Evolutionary conservation across 2,113 vertebrate genomes (phyloP), one percentile per base, ranked within the genome.

Genomic region (Caranx melampygus): DNA sequence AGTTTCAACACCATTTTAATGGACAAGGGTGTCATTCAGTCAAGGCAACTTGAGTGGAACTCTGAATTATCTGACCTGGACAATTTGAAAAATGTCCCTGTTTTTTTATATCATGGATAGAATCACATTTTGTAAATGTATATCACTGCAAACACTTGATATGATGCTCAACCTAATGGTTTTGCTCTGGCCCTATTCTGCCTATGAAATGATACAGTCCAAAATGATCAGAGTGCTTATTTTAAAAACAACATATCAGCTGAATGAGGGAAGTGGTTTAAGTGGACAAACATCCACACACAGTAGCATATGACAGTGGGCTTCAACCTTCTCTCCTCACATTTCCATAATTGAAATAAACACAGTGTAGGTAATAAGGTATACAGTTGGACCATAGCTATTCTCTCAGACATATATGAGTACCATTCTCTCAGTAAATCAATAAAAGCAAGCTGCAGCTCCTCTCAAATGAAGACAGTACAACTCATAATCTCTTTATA

Each of bases 401-500:
- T 70, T 55, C 31, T 60, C 49, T 11, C 26, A 65, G 69, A 70
- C 52, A 61, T 80, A 64, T 35, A 69, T 51, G 35, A 55, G n/a
- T 20, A 15, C 10, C 0, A 57, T 44, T 67, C 10, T 73, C 12
- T 76, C 21, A 18, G 31, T 76, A 45, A 35, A 44, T 66, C 18
- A 76, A 34, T 57, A n/a, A 72, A 68, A 57, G 33, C 65, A 71
- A 40, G 13, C 40, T 49, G 59, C 26, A 31, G 49, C 44, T 55
- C 44, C 18, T 58, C 21, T 62, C 35, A 67, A 92, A 92, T 59
- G 66, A 92, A 59, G 67, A 90, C 80, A 85, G 16, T 6, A 83
- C 66, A 84, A 78, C 33, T 77, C 14, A 62, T 70, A 66, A 71
- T 92, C 72, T 90, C 37, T 84, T 81, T 82, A 83, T 71, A 89